A percentile compares a stretch with the other conserved stretches of the same genome.
Evolutionary conservation across 1,140 invertebrate genomes (phyloP).

Genomic region (Sweltsa coloradensis): DNA sequence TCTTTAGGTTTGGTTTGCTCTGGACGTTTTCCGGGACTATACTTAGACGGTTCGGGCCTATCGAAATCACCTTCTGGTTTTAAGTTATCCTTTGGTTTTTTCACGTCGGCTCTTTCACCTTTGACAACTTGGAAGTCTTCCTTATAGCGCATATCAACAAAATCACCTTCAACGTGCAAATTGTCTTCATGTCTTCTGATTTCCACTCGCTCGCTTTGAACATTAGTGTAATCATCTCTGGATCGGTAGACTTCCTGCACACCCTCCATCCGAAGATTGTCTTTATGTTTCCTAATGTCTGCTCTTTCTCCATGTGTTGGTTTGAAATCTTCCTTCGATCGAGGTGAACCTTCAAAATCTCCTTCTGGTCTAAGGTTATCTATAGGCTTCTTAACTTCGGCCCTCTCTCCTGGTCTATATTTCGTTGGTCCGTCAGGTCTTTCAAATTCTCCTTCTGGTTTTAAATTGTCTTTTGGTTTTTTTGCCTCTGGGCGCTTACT

Average conservation of each 20-base stretch:
- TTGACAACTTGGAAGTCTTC: conserved; percentile 27
- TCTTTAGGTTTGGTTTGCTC: conserved; percentile 27
- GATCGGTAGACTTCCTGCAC: conserved; percentile 29
- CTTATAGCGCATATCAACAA: conserved; percentile 29
- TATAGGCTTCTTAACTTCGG: conserved; percentile 7
- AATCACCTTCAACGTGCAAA: conserved; percentile 49
- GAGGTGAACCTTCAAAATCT: conserved; percentile 12
- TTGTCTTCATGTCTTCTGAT: conserved; percentile 32
- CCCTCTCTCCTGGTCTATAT: conserved; percentile 28
- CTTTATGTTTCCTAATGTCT: conserved; percentile 29
- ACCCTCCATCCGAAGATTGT: conserved; percentile 50
- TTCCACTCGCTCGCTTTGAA: conserved; percentile 20
- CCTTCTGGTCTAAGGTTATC: conserved; percentile 23
- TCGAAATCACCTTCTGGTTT: conserved; percentile 38
- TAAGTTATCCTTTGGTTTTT: conserved; percentile 41
- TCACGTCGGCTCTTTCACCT: conserved; percentile 43
- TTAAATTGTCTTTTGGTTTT: conserved; percentile 25
- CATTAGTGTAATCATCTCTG: conserved; percentile 38
- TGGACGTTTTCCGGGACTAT: conserved; percentile 23
- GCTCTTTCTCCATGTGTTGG: conserved; percentile 16
- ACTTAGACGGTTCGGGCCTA: conserved; percentile 28
- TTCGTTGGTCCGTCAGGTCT: conserved; percentile 13
- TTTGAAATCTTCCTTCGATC: conserved; percentile 18
- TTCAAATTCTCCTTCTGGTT: conserved; percentile 30
- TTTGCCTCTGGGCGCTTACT: conserved; percentile 28